Conservation (phyloP, 2,113 vertebrate species). For the Esox niger region DNA sequence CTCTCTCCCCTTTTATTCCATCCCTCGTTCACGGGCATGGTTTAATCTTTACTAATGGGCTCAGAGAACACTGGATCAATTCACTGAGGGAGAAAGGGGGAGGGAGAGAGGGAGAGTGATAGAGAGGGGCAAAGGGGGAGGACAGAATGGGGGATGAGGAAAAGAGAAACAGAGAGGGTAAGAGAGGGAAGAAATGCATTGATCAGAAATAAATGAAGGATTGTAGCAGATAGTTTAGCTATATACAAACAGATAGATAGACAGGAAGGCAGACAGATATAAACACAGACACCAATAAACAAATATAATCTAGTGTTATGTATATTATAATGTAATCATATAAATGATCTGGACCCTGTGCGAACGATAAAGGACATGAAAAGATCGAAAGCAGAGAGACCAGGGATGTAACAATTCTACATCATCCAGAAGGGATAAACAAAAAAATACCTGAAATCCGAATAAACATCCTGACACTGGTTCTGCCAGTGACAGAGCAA, state of each 20-base stretch:
- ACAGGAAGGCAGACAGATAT: too few species aligned
- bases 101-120: neutral
- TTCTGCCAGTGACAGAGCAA: too few species aligned
- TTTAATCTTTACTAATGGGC: slow-evolving; percentile 65
- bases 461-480: too few species aligned
- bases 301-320: too few species aligned
- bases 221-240: neutral
- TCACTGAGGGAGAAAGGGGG: slow-evolving; percentile 12
- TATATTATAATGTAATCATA: too few species aligned
- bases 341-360: too few species aligned
- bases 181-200: neutral
- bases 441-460: too few species aligned
- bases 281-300: too few species aligned
- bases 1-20: slow-evolving; percentile 46
- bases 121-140: neutral
- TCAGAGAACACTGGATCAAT: slow-evolving; percentile 56
- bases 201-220: neutral
- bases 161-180: slow-evolving; percentile 8
- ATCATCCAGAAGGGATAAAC: too few species aligned
- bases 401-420: too few species aligned
- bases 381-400: too few species aligned
- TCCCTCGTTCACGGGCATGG: slow-evolving; percentile 43
- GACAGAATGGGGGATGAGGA: neutral
- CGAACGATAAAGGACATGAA: too few species aligned
- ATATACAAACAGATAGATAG: neutral